Evolutionary conservation across 2,888 invertebrate genomes (phyloP), one percentile per base, ranked within the genome.

Genomic region (Rhopalosiphum nymphaeae): DNA sequence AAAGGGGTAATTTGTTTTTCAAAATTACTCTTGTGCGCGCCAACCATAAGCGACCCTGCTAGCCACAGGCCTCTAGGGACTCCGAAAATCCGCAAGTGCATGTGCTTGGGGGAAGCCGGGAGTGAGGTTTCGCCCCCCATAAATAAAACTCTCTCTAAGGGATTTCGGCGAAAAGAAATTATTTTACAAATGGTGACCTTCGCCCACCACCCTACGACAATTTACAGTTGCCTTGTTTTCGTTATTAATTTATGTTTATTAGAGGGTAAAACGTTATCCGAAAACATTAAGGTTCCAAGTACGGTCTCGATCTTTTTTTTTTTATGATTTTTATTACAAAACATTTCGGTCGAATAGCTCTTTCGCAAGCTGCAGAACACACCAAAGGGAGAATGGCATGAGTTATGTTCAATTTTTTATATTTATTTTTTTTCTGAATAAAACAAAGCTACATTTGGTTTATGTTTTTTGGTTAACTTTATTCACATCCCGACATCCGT

Each of bases 1-100:
- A 90, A 90, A 94, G 93, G 93, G 89, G 85, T 94, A 94, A 94
- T 94, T 94, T 94, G 93, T 94, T 94, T 94, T 94, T 94, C 85
- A 42, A 94, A 94, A 94, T 94, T 94, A 94, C 93, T 90, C 92
- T 87, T 49, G 93, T 85, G 90, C 61, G 36, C 89, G 44, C 78
- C 93, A 57, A 93, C 67, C 88, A 92, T 89, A 93, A 93, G 89
- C 92, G 92, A 42, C 92, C 78, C 56, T 21, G 56, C 86, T 36
- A n/a, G 89, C 89, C 89, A 49, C 89, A 56, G 84, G 44, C 89
- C 93, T 85, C 93, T 36, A 49, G 90, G 93, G 90, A 90, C 49
- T 36, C 85, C 46, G 93, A 84, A 89, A 89, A 89, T 93, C 89
- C 84, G 93, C 89, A 56, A 89, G 93, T 89, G 89, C 44, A 57